Base-by-base conservation (phyloP, 1,140 invertebrate genomes). In the Cyrtorhinus lividipennis region DNA sequence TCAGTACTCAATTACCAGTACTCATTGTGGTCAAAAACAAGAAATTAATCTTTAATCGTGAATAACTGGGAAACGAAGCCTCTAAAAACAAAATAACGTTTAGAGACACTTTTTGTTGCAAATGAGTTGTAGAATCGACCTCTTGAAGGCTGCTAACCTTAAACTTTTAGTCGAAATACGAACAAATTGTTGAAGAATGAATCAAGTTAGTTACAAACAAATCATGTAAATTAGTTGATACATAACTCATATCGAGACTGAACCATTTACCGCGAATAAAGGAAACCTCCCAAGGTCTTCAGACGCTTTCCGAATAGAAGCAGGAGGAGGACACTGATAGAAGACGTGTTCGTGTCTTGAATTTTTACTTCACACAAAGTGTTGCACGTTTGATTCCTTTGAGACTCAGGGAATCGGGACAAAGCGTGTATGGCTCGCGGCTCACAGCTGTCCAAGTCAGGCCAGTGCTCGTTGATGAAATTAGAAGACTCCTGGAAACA, bases 311-410 rank as follows among this genome's bases (percentile, higher is more conserved):
- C 59, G 56, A 70, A 70, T 24, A 69, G 59, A 13, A 71, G 59
- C n/a, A 71, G 64, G 44, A 70, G 61, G 12, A 67, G 12, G 8
- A 71, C 69, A 30, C 67, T 68, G 48, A 69, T 59, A n/a, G 66
- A 65, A 44, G 69, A 67, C 5, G 70, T 71, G 61, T 71, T 71
- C 20, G 70, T 71, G 62, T 71, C 70, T 60, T 71, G 70, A 62
- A 71, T 71, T 30, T 66, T 64, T 1, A 71, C 67, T 59, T 69
- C 67, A 25, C 66, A 59, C 23, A 71, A 56, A n/a, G 65, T 68
- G n/a, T 57, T 56, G 65, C 68, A 71, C 44, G 65, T 67, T 2
- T 27, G 26, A 65, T 67, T 71, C 20, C 66, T 24, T 23, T 62
- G 60, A n/a, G 56, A 38, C 26, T 61, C 24, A 0, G 60, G 53